Conservation (phyloP, 2,113 vertebrate species). For the Cygnus buccinator region DNA sequence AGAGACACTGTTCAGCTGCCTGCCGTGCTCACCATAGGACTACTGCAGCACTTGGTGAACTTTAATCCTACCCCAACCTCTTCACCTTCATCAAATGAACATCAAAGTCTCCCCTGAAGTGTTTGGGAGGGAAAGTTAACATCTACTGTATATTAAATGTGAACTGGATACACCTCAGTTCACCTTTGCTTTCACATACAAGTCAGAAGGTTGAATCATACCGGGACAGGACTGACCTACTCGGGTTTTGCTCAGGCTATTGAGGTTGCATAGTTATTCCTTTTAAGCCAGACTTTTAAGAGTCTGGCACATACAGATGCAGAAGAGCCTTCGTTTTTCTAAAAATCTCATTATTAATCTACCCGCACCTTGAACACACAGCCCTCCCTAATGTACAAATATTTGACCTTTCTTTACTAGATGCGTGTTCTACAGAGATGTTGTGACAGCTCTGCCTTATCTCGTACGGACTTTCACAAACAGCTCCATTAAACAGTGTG, state of each 20-base stretch:
- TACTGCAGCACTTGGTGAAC: neutral
- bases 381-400: neutral
- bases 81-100: constrained; percentile 35
- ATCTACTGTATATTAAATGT: constrained; percentile 32
- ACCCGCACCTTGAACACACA: neutral
- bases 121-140: constrained; percentile 35
- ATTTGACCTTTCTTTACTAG: constrained; percentile 27
- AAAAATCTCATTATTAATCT: constrained; percentile 37
- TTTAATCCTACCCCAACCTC: constrained; percentile 17
- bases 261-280: neutral
- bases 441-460: neutral
- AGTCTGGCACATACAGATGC: neutral
- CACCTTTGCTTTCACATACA: constrained; percentile 35
- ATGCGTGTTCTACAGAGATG: neutral
- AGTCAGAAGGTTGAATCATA: constrained; percentile 48
- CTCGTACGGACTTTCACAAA: neutral
- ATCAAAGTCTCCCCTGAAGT: constrained; percentile 49
- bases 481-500: neutral
- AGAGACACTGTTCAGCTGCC: neutral
- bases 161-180: constrained; percentile 23
- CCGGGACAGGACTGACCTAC: constrained; percentile 6
- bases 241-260: constrained; percentile 4
- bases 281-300: neutral
- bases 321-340: neutral
- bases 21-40: neutral